Evolutionary conservation across 2,113 vertebrate species (phyloP).

Genomic region (Haemorhous mexicanus): DNA sequence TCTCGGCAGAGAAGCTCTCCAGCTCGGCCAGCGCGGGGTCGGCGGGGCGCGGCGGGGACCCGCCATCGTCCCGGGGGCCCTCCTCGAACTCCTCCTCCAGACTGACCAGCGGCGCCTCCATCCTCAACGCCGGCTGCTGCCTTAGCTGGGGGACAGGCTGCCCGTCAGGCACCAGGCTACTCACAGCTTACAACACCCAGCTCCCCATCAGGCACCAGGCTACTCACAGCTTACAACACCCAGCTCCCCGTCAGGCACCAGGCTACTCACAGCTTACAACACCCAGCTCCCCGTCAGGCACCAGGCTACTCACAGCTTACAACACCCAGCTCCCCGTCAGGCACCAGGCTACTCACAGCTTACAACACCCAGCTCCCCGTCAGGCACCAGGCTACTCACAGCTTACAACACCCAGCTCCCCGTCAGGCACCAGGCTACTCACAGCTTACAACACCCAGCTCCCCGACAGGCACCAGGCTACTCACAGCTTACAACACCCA

Average conservation of each 20-base stretch:
- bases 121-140: rapidly evolving
- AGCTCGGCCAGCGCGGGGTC: constrained; percentile 35
- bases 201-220: too few relatives aligned
- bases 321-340: neutral
- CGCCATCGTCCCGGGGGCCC: neutral
- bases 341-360: neutral
- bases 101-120: constrained; percentile 59
- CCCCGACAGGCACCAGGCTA: too few relatives aligned
- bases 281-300: too few relatives aligned
- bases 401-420: neutral
- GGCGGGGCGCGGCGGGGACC: rapidly evolving
- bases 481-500: neutral
- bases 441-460: neutral
- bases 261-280: too few relatives aligned
- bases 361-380: neutral
- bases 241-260: too few relatives aligned
- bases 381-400: too few relatives aligned
- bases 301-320: neutral
- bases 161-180: too few relatives aligned
- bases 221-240: too few relatives aligned
- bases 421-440: too few relatives aligned
- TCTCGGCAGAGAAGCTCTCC: constrained; percentile 55
- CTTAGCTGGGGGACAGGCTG: neutral
- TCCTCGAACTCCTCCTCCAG: constrained; percentile 65
- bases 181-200: too few relatives aligned